phyloP scores from a whole-genome alignment of 2,888 invertebrate genomes.

The Imbricaverruca yamaguchii region DNA sequence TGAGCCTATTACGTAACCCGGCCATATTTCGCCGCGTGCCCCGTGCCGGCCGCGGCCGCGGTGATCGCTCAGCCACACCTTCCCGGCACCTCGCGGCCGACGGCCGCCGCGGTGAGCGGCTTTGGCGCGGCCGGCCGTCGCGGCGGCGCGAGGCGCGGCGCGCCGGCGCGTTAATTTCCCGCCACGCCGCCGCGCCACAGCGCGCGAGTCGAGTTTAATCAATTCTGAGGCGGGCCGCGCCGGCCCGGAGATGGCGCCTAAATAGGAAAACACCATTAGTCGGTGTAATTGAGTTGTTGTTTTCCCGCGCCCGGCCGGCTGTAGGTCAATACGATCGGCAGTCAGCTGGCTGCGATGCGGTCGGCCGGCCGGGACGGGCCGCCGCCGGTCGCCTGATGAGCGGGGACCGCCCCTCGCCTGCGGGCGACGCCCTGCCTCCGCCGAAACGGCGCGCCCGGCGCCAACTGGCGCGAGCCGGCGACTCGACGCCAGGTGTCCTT shows the following conservation, averaged over 20 bases:
- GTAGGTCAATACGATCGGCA: not conserved
- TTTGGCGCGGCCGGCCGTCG: not conserved
- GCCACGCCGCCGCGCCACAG: not conserved
- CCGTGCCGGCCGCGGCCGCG: too few relatives aligned
- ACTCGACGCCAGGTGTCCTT: too few relatives aligned
- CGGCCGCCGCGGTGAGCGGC: not conserved
- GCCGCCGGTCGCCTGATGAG: not conserved
- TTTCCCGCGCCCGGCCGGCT: not conserved
- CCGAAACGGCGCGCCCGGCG: too few relatives aligned
- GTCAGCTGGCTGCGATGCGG: not conserved
- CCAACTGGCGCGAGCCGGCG: too few relatives aligned
- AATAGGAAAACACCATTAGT: conserved; percentile 13
- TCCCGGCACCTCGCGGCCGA: not conserved
- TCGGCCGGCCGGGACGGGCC: not conserved
- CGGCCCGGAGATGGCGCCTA: not conserved
- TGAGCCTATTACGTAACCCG: too few relatives aligned
- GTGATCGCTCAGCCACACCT: too few relatives aligned
- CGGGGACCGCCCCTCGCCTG: too few relatives aligned
- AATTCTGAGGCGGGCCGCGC: not conserved
- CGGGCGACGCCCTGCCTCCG: too few relatives aligned
- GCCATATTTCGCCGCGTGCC: too few relatives aligned
- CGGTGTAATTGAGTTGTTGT: conserved; percentile 16
- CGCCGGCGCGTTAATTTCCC: conserved; percentile 8
- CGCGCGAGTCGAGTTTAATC: not conserved
- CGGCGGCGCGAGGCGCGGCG: not conserved